These are phyloP conservation scores for Drosophila neocordata DNA, from an alignment of 1,140 invertebrate genomes.

Conservation along the genomic window DNA sequence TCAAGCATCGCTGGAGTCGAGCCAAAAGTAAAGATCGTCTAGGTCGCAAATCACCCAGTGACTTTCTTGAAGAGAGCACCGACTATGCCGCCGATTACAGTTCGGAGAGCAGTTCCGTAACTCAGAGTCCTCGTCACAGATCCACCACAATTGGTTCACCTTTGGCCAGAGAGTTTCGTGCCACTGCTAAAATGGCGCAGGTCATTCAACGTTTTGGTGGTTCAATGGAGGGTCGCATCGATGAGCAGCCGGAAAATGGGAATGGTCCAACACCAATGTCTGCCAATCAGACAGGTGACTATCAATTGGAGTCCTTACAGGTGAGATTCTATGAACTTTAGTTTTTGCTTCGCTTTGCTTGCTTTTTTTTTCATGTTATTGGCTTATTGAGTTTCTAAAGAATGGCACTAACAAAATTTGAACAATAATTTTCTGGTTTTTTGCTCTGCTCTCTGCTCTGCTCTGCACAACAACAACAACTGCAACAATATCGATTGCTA, in stretches of 20 bases:
- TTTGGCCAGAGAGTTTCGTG: slow-evolving; percentile 69
- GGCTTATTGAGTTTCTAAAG: slow-evolving; percentile 3
- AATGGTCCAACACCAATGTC: slow-evolving; percentile 1
- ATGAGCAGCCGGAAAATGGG: slow-evolving; percentile 76
- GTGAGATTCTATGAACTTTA: slow-evolving; percentile 33
- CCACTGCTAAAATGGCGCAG: slow-evolving; percentile 79
- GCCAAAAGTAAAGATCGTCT: slow-evolving; percentile 86
- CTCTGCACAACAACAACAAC: slow-evolving; percentile 31
- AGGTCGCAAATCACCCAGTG: slow-evolving; percentile 83
- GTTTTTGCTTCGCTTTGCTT: slow-evolving; percentile 24
- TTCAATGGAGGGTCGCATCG: slow-evolving; percentile 82
- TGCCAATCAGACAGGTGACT: slow-evolving; percentile 17
- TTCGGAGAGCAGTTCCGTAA: slow-evolving; percentile 88
- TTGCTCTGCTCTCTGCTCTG: slow-evolving; percentile 35
- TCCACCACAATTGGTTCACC: slow-evolving; percentile 77
- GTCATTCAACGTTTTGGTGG: slow-evolving; percentile 78
- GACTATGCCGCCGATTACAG: slow-evolving; percentile 90
- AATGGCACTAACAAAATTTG: slow-evolving; percentile 26
- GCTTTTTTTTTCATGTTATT: slow-evolving; percentile 27
- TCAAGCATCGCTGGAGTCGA: slow-evolving; percentile 87
- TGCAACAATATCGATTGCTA: slow-evolving; percentile 13
- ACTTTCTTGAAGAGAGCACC: slow-evolving; percentile 84
- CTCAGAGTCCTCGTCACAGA: slow-evolving; percentile 87
- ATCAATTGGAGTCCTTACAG: slow-evolving; percentile 59
- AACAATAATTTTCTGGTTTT: slow-evolving; percentile 14